phyloP scores from a whole-genome alignment of 1,140 invertebrate genomes.

The Cydia splendana region DNA sequence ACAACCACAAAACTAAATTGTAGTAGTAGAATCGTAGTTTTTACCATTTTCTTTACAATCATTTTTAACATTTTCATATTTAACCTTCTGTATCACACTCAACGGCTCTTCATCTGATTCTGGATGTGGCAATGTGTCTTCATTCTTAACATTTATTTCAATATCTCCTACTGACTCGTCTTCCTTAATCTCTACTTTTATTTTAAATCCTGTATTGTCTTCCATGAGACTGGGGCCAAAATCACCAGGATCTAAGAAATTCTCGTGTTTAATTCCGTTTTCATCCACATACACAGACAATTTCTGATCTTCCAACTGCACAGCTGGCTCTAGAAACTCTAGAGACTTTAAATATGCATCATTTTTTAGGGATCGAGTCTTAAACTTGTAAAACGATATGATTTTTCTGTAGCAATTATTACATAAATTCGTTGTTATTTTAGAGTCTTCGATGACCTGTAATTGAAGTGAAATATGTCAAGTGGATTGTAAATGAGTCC shows the following conservation, averaged over 20 bases:
- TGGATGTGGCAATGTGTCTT: constrained; percentile 39
- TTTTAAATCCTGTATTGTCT: constrained; percentile 12
- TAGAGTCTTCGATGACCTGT: constrained; percentile 49
- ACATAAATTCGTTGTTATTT: constrained; percentile 57
- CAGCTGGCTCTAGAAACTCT: constrained; percentile 32
- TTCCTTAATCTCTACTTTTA: constrained; percentile 31
- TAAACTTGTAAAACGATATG: constrained; percentile 59
- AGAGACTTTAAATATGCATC: constrained; percentile 52
- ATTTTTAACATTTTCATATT: constrained; percentile 49
- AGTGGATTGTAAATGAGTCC: not conserved
- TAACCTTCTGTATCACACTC: constrained; percentile 62
- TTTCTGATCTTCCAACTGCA: not conserved
- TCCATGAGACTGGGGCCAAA: constrained; percentile 39
- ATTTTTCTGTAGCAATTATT: constrained; percentile 58
- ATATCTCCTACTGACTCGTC: not conserved
- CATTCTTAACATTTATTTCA: constrained; percentile 40
- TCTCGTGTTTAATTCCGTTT: constrained; percentile 37
- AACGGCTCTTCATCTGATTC: constrained; percentile 61
- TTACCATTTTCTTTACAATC: constrained; percentile 56
- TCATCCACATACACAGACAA: constrained; percentile 6
- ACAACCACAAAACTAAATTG: constrained; percentile 3
- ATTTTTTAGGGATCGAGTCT: constrained; percentile 53
- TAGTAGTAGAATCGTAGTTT: not conserved
- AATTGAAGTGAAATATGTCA: constrained; percentile 35
- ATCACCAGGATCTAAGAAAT: constrained; percentile 31